Evolutionary conservation across 2,797 vertebrate species (phyloP), one percentile per base, ranked within the genome.

Genomic region (Peromyscus aztecus): DNA sequence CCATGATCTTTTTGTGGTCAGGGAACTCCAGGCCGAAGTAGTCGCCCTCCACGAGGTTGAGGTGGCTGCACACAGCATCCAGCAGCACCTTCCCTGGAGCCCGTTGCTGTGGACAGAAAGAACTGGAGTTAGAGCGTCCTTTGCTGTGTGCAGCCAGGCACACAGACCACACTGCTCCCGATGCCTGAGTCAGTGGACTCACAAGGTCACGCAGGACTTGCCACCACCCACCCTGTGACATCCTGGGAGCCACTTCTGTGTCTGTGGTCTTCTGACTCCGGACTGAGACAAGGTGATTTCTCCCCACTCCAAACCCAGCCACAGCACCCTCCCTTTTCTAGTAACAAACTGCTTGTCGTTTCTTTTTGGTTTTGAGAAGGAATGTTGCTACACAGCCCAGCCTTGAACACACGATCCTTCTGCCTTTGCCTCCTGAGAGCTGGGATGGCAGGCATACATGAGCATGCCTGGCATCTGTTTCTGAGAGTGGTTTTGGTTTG

Each of bases 1-100:
- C 99, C 99, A 98, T 99, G 98, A 99, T 99, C 98, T 99, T 99
- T 93, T 99, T 99, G 98, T 99, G 99, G 98, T 99, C 99, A 96
- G 99, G 99, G 98, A 99, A 99, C 98, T 99, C 99, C 92, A 99
- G 98, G 97, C 99, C 99, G 92, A 99, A 99, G 98, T 99, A 99
- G 98, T 99, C 99, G 0, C 99, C 99, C 98, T 99, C 99, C 24
- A 99, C 98, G 71, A 99, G 99, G 97, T 99, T 99, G 98, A 99
- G 99, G 98, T 99, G 99, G 96, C 98, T 99, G 98, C 99, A 99
- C 90, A 99, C 99, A 24, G 99, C 99, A 95, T 99, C 99, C 93
- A 99, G 98, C 97, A 99, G 98, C 98, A 99, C 99, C 96, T 99
- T 99, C 89, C 99, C 99, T 0, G 99, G 99, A 94, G 99, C 99